Conservation (phyloP, 1,140 invertebrate species). For the Brachystomella parvula region DNA sequence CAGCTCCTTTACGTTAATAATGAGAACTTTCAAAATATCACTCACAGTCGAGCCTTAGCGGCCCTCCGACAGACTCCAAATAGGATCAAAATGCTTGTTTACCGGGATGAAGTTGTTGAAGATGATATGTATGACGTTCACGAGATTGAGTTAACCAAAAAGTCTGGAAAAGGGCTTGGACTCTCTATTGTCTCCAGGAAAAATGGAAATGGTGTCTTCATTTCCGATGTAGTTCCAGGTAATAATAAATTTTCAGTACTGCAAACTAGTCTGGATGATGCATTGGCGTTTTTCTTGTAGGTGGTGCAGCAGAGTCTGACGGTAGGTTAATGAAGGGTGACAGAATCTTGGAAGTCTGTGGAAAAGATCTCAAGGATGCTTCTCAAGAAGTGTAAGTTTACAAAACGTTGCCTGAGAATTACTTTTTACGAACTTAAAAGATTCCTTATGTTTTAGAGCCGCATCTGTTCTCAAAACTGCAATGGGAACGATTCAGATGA, state of each 20-base stretch:
- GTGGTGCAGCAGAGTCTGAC: slow-evolving; percentile 83
- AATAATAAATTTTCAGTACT: no score
- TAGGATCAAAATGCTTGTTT: slow-evolving; percentile 79
- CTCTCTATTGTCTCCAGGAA: slow-evolving; percentile 81
- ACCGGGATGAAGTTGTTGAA: slow-evolving; percentile 65
- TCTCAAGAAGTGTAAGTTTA: slow-evolving; percentile 42
- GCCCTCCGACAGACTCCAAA: slow-evolving; percentile 62
- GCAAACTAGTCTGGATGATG: no score
- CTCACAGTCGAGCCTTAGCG: slow-evolving; percentile 56
- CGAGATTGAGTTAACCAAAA: slow-evolving; percentile 83
- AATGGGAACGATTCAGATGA: slow-evolving; percentile 65
- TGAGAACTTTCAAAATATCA: slow-evolving; percentile 61
- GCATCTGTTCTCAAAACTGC: slow-evolving; percentile 79
- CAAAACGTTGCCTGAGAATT: no score
- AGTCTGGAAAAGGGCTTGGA: slow-evolving; percentile 84
- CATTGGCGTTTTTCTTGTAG: slow-evolving; percentile 56
- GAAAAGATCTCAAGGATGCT: slow-evolving; percentile 69
- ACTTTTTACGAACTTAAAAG: no score
- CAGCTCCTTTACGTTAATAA: slow-evolving; percentile 77
- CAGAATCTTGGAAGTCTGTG: slow-evolving; percentile 58
- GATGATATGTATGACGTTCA: slow-evolving; percentile 69
- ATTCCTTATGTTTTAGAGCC: slow-evolving; percentile 45
- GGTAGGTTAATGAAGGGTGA: slow-evolving; percentile 67
- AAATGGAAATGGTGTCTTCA: slow-evolving; percentile 79
- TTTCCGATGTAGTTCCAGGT: slow-evolving; percentile 70